A percentile compares a stretch with the other conserved stretches of the same genome.
Evolutionary conservation across 1,140 invertebrate genomes (phyloP).

Genomic region (Scaptomyza montana): DNA sequence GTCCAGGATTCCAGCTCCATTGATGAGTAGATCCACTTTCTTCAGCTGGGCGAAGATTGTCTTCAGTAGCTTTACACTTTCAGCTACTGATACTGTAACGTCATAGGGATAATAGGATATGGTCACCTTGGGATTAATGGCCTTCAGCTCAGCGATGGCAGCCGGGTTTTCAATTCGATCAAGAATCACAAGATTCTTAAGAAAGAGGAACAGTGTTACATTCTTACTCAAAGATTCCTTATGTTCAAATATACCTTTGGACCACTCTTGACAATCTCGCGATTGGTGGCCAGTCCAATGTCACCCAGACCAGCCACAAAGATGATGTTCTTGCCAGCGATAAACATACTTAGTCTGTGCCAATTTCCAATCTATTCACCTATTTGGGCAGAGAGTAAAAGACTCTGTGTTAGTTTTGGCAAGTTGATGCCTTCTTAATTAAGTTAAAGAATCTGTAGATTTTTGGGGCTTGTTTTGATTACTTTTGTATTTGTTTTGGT

Average conservation of each 20-base stretch:
- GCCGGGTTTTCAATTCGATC: constrained; percentile 71
- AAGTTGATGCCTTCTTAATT: constrained; percentile 56
- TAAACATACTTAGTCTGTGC: constrained; percentile 44
- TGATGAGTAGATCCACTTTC: constrained; percentile 75
- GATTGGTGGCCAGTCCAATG: constrained; percentile 73
- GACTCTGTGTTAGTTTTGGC: constrained; percentile 27
- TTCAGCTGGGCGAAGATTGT: constrained; percentile 67
- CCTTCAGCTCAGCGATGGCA: constrained; percentile 65
- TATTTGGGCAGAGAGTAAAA: constrained; percentile 28
- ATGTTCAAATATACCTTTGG: constrained; percentile 51
- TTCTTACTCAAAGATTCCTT: too few species aligned
- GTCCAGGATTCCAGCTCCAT: constrained; percentile 76
- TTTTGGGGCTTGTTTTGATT: constrained; percentile 17
- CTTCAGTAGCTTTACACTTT: constrained; percentile 60
- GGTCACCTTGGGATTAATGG: constrained; percentile 72
- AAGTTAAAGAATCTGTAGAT: constrained; percentile 40
- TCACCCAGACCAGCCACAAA: constrained; percentile 77
- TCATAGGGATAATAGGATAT: constrained; percentile 72
- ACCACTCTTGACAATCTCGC: constrained; percentile 58
- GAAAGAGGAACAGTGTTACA: background rate
- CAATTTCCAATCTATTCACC: constrained; percentile 27
- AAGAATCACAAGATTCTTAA: constrained; percentile 69
- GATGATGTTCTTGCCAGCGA: constrained; percentile 74
- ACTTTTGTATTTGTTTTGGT: too few species aligned
- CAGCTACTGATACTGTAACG: constrained; percentile 60